Evolutionary conservation across 2,797 vertebrate species (phyloP).

Genomic region (Poecilia gillii): DNA sequence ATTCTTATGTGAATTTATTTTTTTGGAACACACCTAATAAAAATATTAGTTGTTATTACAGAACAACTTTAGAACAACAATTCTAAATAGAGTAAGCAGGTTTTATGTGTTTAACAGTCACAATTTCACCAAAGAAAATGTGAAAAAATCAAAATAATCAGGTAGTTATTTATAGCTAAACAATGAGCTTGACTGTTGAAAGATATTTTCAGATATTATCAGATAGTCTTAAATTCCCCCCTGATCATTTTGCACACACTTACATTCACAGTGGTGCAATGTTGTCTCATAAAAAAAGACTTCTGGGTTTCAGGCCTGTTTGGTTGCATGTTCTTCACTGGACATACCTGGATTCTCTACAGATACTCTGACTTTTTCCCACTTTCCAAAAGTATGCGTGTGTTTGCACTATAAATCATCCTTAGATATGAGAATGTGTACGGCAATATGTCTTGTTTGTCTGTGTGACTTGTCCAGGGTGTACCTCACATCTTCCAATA

Average conservation of each 20-base stretch:
- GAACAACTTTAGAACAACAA: not conserved
- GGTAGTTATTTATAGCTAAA: not conserved
- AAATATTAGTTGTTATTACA: not conserved
- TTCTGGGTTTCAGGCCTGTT: not conserved
- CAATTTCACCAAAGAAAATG: not conserved
- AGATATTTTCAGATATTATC: not conserved
- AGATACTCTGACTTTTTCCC: not conserved
- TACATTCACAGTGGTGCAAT: not conserved
- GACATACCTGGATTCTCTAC: not conserved
- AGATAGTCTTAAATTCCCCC: not conserved
- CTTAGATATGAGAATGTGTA: not conserved
- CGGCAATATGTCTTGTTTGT: not conserved
- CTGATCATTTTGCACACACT: not conserved
- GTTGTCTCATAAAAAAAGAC: not conserved
- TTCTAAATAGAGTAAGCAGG: not conserved
- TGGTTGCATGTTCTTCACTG: not conserved
- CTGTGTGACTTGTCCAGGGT: not conserved
- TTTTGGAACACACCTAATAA: not conserved
- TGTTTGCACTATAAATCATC: too few relatives aligned
- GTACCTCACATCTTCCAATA: not conserved
- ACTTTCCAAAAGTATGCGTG: not conserved
- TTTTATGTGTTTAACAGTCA: not conserved
- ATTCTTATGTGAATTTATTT: not conserved
- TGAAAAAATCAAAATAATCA: not conserved
- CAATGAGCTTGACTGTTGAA: not conserved